Base-by-base conservation (phyloP, 2,113 vertebrate species). In the Onychostruthus taczanowskii region DNA sequence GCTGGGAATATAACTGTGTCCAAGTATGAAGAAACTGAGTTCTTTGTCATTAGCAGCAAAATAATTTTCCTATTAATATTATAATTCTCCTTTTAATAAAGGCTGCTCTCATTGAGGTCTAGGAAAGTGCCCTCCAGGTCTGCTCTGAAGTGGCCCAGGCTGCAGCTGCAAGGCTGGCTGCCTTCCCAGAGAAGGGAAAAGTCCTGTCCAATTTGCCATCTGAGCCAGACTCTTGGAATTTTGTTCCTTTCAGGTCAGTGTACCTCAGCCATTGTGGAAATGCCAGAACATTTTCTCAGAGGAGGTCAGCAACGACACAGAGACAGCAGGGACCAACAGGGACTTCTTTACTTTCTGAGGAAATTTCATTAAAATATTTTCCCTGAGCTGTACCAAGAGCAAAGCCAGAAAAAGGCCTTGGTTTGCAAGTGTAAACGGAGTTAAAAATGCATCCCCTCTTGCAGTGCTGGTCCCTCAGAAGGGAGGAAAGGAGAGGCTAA, bases 41-140 rank as follows among this genome's bases (percentile, higher is more conserved):
- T 89, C 78, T 96, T 93, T 93, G 85, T 96, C 93, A 97, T 97
- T 97, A 97, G 87, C 84, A 94, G 96, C 94, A 87, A 97, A 97
- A 91, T 90, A 93, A 86, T 88, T 96, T 95, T 93, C 95, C 94
- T 97, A 94, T 98, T 98, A 98, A 97, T 98, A 96, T 96, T 97
- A 69, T 94, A 97, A 97, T 97, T 97, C 88, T 94, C 89, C 91
- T 94, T 93, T 97, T 93, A 95, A 95, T 93, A 89, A 95, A 85
- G 41, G 35, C 88, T 87, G 67, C 63, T 78, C 31, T 92, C 63
- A 37, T 0, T 64, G 88, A 89, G 62, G 86, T 86, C 58, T 76
- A 89, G 73, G 58, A 92, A 92, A 79, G 69, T 79, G 83, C 83
- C 83, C 80, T 82, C 44, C 58, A 84, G 94, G 83, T 90, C 76